Conservation (phyloP, 2,113 vertebrate genomes). For the Falco punctatus region DNA sequence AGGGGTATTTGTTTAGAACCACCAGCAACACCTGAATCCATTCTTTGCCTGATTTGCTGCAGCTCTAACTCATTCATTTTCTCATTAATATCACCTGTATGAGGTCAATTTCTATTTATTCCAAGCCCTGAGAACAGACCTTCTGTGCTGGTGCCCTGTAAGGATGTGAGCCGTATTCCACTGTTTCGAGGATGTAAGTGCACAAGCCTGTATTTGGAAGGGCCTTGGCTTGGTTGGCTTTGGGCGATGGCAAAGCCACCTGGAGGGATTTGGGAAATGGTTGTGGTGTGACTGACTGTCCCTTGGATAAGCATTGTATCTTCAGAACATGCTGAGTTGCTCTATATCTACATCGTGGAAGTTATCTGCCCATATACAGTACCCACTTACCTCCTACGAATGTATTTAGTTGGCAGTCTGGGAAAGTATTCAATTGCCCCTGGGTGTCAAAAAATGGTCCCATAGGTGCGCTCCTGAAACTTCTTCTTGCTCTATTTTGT, state of each 20-base stretch:
- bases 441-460: no score
- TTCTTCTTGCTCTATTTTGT: neutral
- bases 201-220: fast-evolving
- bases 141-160: fast-evolving
- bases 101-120: neutral
- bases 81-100: neutral
- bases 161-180: fast-evolving
- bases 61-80: neutral
- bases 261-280: neutral
- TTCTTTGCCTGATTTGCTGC: neutral
- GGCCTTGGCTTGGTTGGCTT: fast-evolving
- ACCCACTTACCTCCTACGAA: neutral
- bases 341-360: fast-evolving
- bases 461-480: neutral
- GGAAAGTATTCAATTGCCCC: neutral
- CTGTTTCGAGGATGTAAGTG: neutral
- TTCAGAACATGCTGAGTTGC: fast-evolving
- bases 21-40: neutral
- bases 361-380: fast-evolving
- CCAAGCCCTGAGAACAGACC: neutral
- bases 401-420: fast-evolving
- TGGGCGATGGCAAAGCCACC: fast-evolving
- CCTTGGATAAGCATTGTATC: fast-evolving
- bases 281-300: neutral
- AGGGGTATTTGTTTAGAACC: neutral